phyloP scores from a whole-genome alignment of 2,113 vertebrate genomes.

The Grallaria varia region DNA sequence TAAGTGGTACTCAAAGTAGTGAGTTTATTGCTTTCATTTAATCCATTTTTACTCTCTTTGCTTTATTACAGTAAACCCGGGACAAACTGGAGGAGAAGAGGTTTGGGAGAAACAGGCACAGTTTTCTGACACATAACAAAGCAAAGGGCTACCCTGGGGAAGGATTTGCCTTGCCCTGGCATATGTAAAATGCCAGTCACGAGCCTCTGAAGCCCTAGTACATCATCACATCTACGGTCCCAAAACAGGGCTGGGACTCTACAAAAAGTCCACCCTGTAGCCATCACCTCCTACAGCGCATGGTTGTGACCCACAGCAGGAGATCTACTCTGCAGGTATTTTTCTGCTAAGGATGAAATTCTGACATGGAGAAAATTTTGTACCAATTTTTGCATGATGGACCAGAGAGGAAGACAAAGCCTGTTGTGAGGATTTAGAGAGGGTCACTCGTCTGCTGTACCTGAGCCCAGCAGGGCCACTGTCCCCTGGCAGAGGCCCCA shows the following conservation, averaged over 20 bases:
- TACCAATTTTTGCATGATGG: background rate
- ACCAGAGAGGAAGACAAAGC: too few species aligned
- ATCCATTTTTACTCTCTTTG: background rate
- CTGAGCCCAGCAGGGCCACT: background rate
- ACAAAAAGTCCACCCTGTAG: background rate
- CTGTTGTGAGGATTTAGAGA: rapidly evolving
- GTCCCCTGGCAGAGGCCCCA: too few species aligned
- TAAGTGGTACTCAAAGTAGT: background rate
- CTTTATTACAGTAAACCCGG: background rate
- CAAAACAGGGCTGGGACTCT: background rate
- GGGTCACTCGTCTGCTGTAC: background rate
- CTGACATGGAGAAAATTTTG: background rate
- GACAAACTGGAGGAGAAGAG: background rate
- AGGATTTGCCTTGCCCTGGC: background rate
- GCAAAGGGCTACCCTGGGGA: background rate
- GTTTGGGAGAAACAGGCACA: background rate
- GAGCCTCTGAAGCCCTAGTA: background rate
- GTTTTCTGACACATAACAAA: background rate
- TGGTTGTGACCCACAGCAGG: background rate
- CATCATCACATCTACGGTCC: background rate
- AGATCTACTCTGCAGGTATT: background rate
- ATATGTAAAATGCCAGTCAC: background rate
- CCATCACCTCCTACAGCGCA: background rate
- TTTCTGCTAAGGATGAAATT: background rate
- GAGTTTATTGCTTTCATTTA: background rate